These are phyloP conservation scores for Peribatodes rhomboidaria DNA, from an alignment of 2,888 invertebrate genomes.

Conservation along the genomic window DNA sequence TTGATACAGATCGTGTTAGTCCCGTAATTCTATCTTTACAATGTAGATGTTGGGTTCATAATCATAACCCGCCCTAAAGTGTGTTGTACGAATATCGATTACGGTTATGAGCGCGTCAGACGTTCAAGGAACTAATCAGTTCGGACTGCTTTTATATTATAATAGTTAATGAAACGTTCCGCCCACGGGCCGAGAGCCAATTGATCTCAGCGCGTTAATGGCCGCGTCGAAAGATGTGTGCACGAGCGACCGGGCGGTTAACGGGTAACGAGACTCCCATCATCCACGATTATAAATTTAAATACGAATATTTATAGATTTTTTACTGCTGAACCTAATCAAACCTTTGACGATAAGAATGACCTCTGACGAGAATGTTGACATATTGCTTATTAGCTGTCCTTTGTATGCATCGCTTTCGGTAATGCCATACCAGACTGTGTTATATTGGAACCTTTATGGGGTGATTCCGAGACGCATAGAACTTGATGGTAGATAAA, in stretches of 20 bases:
- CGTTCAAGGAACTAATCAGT: conserved; percentile 78
- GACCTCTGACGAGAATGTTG: conserved; percentile 47
- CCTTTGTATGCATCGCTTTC: conserved; percentile 43
- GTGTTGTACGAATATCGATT: conserved; percentile 65
- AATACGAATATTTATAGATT: conserved; percentile 65
- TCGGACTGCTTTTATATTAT: conserved; percentile 79
- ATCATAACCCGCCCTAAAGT: conserved; percentile 54
- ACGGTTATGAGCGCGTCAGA: conserved; percentile 62
- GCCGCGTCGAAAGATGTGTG: conserved; percentile 76
- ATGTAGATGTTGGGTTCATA: conserved; percentile 42
- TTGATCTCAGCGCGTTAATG: conserved; percentile 80
- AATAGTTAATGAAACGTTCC: conserved; percentile 83
- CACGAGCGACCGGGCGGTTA: conserved; percentile 58
- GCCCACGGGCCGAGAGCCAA: conserved; percentile 77
- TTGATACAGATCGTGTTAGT: conserved; percentile 43
- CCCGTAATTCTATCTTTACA: conserved; percentile 39
- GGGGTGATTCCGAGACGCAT: conserved; percentile 29
- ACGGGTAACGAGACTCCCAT: conserved; percentile 65
- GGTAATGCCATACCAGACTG: conserved; percentile 44
- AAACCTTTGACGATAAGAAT: conserved; percentile 51
- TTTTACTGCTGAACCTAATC: conserved; percentile 64
- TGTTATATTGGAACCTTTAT: conserved; percentile 41
- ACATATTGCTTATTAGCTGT: conserved; percentile 45
- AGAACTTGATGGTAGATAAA: conserved; percentile 33
- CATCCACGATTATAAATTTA: conserved; percentile 68